These are phyloP conservation scores for Lepeophtheirus nordmannii DNA, from an alignment of 2,888 invertebrate species.

Conservation along the genomic window DNA sequence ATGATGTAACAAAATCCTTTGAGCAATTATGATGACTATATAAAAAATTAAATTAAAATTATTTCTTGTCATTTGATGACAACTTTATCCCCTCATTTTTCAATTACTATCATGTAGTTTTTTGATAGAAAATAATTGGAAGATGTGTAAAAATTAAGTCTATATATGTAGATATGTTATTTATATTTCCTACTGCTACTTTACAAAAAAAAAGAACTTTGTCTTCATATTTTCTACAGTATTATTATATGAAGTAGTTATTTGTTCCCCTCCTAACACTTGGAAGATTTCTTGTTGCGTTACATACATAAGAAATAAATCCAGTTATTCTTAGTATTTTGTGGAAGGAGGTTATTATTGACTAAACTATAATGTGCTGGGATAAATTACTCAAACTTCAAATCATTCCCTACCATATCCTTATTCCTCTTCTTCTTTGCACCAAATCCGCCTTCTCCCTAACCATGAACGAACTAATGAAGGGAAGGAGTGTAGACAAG, in stretches of 20 bases:
- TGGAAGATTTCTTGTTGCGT: conserved; percentile 4
- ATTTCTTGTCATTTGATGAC: no score
- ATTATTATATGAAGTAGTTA: neutral
- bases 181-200: no score
- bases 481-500: conserved; percentile 1
- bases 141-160: neutral
- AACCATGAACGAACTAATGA: neutral
- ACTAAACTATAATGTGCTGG: neutral
- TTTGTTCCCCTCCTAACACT: conserved; percentile 1
- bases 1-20: no score
- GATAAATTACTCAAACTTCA: neutral
- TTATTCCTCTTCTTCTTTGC: neutral
- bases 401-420: neutral
- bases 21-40: no score
- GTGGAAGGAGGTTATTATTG: neutral
- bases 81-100: neutral
- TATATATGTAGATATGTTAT: neutral
- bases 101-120: conserved; percentile 5
- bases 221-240: conserved; percentile 2
- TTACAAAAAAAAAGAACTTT: neutral
- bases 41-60: no score
- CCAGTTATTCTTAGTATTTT: conserved; percentile 1
- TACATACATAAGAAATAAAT: neutral
- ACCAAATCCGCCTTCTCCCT: neutral
- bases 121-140: conserved; percentile 1